These are phyloP conservation scores for Aurelia sp. DNA, from an alignment of 30 jellyfish, hydroid and myxozoan genomes.

Conservation along the genomic window DNA sequence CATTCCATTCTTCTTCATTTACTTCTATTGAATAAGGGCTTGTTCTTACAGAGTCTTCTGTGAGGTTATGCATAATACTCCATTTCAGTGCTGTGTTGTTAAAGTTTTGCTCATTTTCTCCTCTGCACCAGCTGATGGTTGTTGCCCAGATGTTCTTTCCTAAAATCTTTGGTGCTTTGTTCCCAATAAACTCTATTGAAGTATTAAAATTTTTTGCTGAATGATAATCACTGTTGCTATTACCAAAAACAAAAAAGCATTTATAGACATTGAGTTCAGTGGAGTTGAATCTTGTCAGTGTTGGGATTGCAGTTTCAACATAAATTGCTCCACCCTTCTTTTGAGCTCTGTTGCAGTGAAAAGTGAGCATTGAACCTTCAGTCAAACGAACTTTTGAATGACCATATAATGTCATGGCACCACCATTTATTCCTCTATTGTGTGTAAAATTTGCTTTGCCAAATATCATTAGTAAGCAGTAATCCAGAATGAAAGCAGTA, in stretches of 20 bases:
- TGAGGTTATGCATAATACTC: conserved; percentile 43
- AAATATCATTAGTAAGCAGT: conserved; percentile 7
- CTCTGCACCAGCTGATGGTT: conserved; percentile 74
- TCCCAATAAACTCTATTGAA: conserved; percentile 53
- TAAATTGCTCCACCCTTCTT: conserved; percentile 84
- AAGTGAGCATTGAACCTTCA: conserved; percentile 20
- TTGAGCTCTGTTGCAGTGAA: conserved; percentile 63
- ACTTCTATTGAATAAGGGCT: conserved; percentile 51
- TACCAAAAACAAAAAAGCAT: conserved; percentile 65
- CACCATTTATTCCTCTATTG: conserved; percentile 77
- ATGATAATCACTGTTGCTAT: conserved; percentile 2
- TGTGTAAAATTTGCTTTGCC: conserved; percentile 25
- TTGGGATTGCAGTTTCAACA: conserved; percentile 56
- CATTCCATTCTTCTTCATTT: conserved; percentile 60
- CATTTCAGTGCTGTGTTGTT: conserved; percentile 69
- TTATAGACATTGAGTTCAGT: conserved; percentile 61
- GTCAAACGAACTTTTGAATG: conserved; percentile 50
- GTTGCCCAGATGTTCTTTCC: conserved; percentile 72
- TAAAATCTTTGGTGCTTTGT: conserved; percentile 44
- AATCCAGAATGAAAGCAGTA: conserved; percentile 74
- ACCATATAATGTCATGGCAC: conserved; percentile 80
- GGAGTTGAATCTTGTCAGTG: conserved; percentile 17
- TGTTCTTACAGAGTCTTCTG: conserved; percentile 41
- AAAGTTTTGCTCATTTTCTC: conserved; percentile 24
- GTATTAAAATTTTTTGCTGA: conserved; percentile 42